Base-by-base conservation (phyloP, 2,888 invertebrate species). In the Oeneis ivallda region DNA sequence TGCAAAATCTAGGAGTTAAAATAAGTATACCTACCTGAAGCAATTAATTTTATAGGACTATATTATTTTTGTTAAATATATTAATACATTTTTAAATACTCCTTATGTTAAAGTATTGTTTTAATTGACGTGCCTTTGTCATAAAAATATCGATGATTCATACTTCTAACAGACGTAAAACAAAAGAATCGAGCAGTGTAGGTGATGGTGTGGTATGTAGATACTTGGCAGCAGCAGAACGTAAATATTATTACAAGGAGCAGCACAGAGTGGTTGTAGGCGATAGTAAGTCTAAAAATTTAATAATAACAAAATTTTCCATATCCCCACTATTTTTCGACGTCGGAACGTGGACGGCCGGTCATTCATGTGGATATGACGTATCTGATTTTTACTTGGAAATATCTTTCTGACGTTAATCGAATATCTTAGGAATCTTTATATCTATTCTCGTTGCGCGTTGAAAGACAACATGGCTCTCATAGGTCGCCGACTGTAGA, bases 281-380 rank as follows among this genome's bases (percentile, higher is more conserved):
- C 50, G 61, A 52, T 66, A 54, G 59, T 62, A 63, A 37, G 50
- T 53, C 10, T 54, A 47, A 41, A 37, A 61, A 67, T 66, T 59
- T 62, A 65, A 64, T 67, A 74, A 41, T 50, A 49, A 72, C 64
- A 57, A 62, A 62, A 59, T 58, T 69, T 67, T 72, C 58, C 65
- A 66, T 64, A 45, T 64, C 39, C 59, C 66, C 68, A 66, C 43
- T 37, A 19, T 62, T 57, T 34, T 37, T 75, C 84, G 47, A 39
- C 49, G 58, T 47, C 47, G 37, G 17, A 17, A 13, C 60, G 37
- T 60, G 19, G 49, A 13, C 85, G 85, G 64, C 80, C 76, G 64
- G 79, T 80, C 91, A 91, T 90, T 90, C 89, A 90, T 85, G 82
- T 87, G 82, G 75, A 75, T 78, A 79, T 73, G 70, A 82, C 81